phyloP scores from a whole-genome alignment of 2,797 vertebrate genomes.

The Ctenopoma multispine region DNA sequence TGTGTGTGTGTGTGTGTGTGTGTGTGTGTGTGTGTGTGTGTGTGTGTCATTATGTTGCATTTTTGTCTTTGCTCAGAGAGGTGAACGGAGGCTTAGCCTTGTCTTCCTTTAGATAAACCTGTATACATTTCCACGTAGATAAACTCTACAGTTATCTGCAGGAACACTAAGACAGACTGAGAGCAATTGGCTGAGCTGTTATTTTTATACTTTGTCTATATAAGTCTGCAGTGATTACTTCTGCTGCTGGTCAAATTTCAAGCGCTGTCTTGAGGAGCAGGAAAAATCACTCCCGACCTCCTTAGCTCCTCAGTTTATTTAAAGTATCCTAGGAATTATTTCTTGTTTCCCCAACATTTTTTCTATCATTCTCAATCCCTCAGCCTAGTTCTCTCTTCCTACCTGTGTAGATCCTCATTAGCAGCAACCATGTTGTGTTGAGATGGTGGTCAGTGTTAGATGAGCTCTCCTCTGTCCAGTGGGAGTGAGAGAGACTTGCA shows the following conservation, averaged over 20 bases:
- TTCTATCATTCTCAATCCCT: slow-evolving; percentile 15
- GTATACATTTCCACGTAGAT: slow-evolving; percentile 20
- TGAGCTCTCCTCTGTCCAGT: slow-evolving; percentile 23
- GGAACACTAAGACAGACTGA: slow-evolving; percentile 15
- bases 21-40: no score
- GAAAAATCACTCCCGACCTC: slow-evolving; percentile 25
- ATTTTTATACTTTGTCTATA: slow-evolving; percentile 48
- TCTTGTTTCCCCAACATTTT: slow-evolving; percentile 3
- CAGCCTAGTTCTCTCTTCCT: slow-evolving; percentile 16
- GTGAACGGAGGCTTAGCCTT: slow-evolving; percentile 29
- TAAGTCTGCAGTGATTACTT: slow-evolving; percentile 47
- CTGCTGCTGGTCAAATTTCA: slow-evolving; percentile 59
- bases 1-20: no score
- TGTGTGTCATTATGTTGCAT: no score
- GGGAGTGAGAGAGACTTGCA: slow-evolving; percentile 25
- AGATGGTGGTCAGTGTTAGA: slow-evolving; percentile 21
- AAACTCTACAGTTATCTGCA: slow-evolving; percentile 32
- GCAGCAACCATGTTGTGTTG: slow-evolving; percentile 29
- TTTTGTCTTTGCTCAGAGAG: slow-evolving; percentile 41
- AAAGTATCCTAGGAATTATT: background rate
- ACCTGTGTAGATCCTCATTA: slow-evolving; percentile 45
- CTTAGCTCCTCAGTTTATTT: slow-evolving; percentile 18
- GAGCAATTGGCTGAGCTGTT: slow-evolving; percentile 24
- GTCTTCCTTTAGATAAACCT: slow-evolving; percentile 34
- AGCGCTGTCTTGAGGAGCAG: slow-evolving; percentile 36